These are phyloP conservation scores for Branchinecta lindahli DNA, from an alignment of 1,140 invertebrate genomes.

Conservation along the genomic window DNA sequence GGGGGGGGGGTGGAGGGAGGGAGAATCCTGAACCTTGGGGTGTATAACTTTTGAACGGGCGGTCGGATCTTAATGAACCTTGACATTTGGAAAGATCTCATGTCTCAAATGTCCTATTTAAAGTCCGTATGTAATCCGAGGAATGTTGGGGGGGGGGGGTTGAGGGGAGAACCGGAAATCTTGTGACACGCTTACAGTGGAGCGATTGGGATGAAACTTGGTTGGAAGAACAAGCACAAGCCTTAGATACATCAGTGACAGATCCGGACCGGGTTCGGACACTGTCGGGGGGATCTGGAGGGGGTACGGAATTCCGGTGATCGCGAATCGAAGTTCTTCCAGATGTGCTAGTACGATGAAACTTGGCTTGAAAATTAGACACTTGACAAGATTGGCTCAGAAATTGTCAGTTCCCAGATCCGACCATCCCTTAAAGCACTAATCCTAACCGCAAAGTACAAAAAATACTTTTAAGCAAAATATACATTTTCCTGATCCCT, in stretches of 20 bases:
- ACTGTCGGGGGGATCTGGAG: too few species aligned
- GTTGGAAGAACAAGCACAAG: too few species aligned
- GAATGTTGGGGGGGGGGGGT: not conserved
- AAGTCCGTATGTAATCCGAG: not conserved
- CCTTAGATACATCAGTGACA: constrained; percentile 5
- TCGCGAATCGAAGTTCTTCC: too few species aligned
- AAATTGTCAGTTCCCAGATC: too few species aligned
- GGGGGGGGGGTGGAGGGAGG: not conserved
- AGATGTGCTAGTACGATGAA: too few species aligned
- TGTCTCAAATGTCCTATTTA: not conserved
- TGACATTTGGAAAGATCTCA: constrained; percentile 5
- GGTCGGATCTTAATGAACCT: constrained; percentile 5
- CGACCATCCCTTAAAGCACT: too few species aligned
- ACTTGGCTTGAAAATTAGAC: too few species aligned
- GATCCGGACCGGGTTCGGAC: constrained; percentile 1
- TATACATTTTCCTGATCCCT: too few species aligned
- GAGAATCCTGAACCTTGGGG: not conserved
- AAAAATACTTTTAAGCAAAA: too few species aligned
- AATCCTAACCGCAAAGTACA: too few species aligned
- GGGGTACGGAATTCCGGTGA: too few species aligned
- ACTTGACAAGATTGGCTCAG: too few species aligned
- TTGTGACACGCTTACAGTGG: not conserved
- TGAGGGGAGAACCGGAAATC: constrained; percentile 3
- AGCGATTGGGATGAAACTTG: constrained; percentile 3
- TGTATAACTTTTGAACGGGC: not conserved